Evolutionary conservation across 2,888 invertebrate genomes (phyloP).

Genomic region (Phengaris alcon): DNA sequence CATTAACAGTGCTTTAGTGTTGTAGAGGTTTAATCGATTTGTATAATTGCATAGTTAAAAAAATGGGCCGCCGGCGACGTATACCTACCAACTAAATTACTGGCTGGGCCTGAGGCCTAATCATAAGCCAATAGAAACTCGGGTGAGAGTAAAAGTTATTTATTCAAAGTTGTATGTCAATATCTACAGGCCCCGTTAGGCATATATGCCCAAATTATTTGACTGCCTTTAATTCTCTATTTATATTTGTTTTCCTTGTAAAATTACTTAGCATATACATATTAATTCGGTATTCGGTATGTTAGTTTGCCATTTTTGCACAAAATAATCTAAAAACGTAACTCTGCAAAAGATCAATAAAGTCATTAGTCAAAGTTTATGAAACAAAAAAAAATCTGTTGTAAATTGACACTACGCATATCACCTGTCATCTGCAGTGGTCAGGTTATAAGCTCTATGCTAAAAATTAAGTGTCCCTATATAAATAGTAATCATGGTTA

Average conservation of each 20-base stretch:
- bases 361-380: no score
- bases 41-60: neutral
- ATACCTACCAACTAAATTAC: neutral
- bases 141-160: constrained; percentile 23
- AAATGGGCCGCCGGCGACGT: neutral
- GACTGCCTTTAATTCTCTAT: neutral
- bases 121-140: constrained; percentile 22
- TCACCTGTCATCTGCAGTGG: no score
- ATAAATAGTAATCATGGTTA: constrained; percentile 45
- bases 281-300: neutral
- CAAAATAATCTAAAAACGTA: no score
- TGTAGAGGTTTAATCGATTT: neutral
- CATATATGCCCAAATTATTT: neutral
- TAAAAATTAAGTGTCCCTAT: neutral
- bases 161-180: constrained; percentile 12
- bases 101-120: constrained; percentile 6
- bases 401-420: no score
- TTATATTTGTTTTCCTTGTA: neutral
- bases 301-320: neutral
- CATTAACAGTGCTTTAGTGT: neutral
- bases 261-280: neutral
- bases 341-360: no score
- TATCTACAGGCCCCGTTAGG: neutral
- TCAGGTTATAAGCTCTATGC: no score
- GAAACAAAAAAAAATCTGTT: no score